These are phyloP conservation scores for Alectura lathami DNA, from an alignment of 2,113 vertebrate genomes.

Conservation along the genomic window DNA sequence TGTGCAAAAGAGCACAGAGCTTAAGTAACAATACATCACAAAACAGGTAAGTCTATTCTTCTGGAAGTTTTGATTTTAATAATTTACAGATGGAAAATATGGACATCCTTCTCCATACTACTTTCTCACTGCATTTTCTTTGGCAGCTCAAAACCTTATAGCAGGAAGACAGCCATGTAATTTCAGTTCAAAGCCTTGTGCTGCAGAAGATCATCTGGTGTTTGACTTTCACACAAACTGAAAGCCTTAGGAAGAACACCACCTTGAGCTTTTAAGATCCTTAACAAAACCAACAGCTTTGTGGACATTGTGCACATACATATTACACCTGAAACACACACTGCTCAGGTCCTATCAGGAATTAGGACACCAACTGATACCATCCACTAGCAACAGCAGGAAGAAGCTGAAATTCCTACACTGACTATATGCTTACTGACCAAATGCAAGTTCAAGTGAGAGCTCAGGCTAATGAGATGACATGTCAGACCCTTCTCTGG, in stretches of 20 bases:
- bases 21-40: not conserved
- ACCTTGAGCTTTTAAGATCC: not conserved
- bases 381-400: not conserved
- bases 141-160: constrained; percentile 19
- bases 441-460: not conserved
- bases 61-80: not conserved
- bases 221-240: not conserved
- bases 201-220: constrained; percentile 1
- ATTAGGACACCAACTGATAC: not conserved
- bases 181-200: constrained; percentile 8
- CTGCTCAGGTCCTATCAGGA: not conserved
- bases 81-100: constrained; percentile 43
- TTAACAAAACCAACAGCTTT: not conserved
- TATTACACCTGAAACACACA: not conserved
- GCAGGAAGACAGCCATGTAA: not conserved
- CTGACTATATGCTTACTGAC: not conserved
- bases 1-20: not conserved
- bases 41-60: not conserved
- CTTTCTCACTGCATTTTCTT: constrained; percentile 20
- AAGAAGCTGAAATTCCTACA: not conserved
- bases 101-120: not conserved
- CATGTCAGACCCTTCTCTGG: not conserved
- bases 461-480: not conserved
- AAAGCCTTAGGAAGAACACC: not conserved
- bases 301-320: not conserved